Conservation (phyloP, 2,797 vertebrate species). For the Pipistrellus pygmaeus region DNA sequence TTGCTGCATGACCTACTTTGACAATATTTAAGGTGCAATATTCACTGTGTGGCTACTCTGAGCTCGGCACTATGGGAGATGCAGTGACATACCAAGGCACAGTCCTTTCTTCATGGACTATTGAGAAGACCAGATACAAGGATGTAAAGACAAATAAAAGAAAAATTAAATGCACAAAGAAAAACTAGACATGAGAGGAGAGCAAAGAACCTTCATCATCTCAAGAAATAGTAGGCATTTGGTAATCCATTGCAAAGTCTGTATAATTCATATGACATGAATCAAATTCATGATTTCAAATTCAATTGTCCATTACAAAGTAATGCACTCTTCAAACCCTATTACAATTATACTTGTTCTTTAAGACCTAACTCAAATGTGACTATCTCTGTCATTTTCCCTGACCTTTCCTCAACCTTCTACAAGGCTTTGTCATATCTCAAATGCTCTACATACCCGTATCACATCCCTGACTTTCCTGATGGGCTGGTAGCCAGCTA, state of each 20-base stretch:
- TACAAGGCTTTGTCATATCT: background rate
- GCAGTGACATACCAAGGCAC: background rate
- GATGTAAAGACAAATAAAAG: background rate
- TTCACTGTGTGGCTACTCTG: background rate
- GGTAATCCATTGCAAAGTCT: background rate
- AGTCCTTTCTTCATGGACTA: background rate
- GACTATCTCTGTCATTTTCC: background rate
- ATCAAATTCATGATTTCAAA: background rate
- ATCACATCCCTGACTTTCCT: background rate
- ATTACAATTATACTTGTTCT: background rate
- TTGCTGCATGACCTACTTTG: background rate
- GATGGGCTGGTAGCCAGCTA: background rate
- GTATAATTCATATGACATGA: background rate
- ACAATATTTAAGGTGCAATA: background rate
- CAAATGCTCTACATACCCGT: background rate
- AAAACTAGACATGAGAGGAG: background rate
- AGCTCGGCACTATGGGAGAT: background rate
- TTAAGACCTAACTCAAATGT: conserved; percentile 9
- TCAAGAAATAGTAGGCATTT: conserved; percentile 32
- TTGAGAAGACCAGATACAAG: conserved; percentile 13
- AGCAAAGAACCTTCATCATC: background rate
- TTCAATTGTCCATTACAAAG: conserved; percentile 44
- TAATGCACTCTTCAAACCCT: background rate
- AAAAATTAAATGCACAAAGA: conserved; percentile 1
- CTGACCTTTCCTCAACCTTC: background rate